Base-by-base conservation (phyloP, 2,113 vertebrate species). In the Nansenia antarctica region DNA sequence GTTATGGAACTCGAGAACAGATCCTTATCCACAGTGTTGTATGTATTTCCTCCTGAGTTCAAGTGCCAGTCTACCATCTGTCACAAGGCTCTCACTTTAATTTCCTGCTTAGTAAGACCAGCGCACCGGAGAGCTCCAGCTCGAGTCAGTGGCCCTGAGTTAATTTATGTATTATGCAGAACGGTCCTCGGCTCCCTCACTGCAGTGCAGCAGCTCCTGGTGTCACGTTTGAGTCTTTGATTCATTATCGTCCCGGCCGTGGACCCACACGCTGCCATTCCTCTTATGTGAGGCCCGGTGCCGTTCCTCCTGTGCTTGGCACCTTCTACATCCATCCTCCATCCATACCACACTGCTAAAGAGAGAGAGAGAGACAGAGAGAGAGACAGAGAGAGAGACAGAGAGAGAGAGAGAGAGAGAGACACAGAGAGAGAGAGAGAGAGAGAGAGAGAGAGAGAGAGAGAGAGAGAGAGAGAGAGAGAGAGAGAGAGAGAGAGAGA, bases 121-220 rank as follows among this genome's bases (percentile, higher is more conserved):
- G 66, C 52, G 53, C 55, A 53, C 58, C 58, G 35, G 71, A 79
- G 70, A 71, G 63, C 49, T 30, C n/a, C 42, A 12, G 27, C 66
- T 74, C 45, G 72, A 82, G 80, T 70, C 70, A 65, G 69, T 59
- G 39, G 74, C 62, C 79, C 47, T 57, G 59, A 80, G 72, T 82
- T 82, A 80, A 87, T 86, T 90, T 81, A 82, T 86, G 68, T 72
- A 49, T 76, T 67, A 82, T 84, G 78, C 78, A 83, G 84, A 90
- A 85, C 26, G 69, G 3, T 61, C 67, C 22, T 29, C 64, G n/a
- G n/a, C 62, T 62, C 49, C 68, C 62, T 57, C 57, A 22, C 65
- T 65, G 59, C 62, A 67, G 58, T 74, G 67, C 71, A 62, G 65
- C 59, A 76, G 52, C 75, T 76, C 65, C 55, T 67, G 49, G 69